These are phyloP conservation scores for Mirounga angustirostris DNA, from an alignment of 2,113 vertebrate species.

Conservation along the genomic window DNA sequence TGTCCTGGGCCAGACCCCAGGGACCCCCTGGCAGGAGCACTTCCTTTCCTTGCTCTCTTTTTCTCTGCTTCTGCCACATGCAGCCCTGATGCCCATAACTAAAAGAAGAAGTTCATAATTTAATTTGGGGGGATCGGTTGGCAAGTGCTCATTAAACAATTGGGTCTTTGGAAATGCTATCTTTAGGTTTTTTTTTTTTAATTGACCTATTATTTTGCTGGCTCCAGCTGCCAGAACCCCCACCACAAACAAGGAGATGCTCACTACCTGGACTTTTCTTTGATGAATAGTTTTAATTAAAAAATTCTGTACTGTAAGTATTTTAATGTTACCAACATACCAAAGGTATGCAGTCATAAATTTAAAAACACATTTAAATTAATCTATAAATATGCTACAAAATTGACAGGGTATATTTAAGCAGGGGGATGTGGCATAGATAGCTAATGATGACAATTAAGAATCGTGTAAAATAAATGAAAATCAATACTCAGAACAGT, in stretches of 20 bases:
- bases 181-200: slow-evolving; percentile 89
- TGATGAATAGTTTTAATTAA: slow-evolving; percentile 95
- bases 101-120: slow-evolving; percentile 76
- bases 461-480: slow-evolving; percentile 89
- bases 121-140: slow-evolving; percentile 80
- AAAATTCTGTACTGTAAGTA: slow-evolving; percentile 93
- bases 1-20: background rate
- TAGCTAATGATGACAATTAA: slow-evolving; percentile 92
- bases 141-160: slow-evolving; percentile 84
- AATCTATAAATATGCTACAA: slow-evolving; percentile 91
- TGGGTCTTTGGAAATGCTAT: slow-evolving; percentile 87
- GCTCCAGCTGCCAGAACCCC: slow-evolving; percentile 89
- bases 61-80: slow-evolving; percentile 70
- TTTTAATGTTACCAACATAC: slow-evolving; percentile 93
- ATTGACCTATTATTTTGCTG: slow-evolving; percentile 92
- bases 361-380: slow-evolving; percentile 91
- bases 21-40: slow-evolving; percentile 36
- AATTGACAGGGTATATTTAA: slow-evolving; percentile 91
- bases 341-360: slow-evolving; percentile 91
- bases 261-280: slow-evolving; percentile 90
- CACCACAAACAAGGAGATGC: slow-evolving; percentile 90
- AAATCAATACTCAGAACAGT: slow-evolving; percentile 89
- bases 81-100: slow-evolving; percentile 76
- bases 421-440: slow-evolving; percentile 84
- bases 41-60: slow-evolving; percentile 10